phyloP scores from a whole-genome alignment of 53 echinoderm and acorn worm genomes.

The Paracentrotus lividus region DNA sequence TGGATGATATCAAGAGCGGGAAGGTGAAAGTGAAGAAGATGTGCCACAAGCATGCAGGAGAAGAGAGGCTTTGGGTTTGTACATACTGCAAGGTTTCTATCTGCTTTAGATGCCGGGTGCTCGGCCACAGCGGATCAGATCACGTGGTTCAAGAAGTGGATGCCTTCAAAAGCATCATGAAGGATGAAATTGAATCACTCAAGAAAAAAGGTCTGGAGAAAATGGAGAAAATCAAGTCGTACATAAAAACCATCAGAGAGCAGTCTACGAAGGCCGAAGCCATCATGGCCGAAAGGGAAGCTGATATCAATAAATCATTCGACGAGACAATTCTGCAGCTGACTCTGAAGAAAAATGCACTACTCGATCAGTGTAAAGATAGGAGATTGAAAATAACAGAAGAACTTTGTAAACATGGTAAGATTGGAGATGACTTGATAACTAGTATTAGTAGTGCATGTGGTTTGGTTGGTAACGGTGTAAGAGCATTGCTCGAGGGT shows the following conservation, averaged over 20 bases:
- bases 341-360: not conserved
- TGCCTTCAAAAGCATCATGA: not conserved
- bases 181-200: not conserved
- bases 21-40: too few species aligned
- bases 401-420: not conserved
- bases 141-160: constrained; percentile 2
- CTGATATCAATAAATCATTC: not conserved
- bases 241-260: not conserved
- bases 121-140: not conserved
- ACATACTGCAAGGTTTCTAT: too few species aligned
- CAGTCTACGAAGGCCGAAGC: not conserved
- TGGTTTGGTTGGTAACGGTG: not conserved
- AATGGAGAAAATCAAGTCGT: not conserved
- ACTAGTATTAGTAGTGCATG: not conserved
- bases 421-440: constrained; percentile 6
- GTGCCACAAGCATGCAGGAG: too few species aligned
- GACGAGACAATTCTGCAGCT: not conserved
- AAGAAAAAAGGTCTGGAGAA: not conserved
- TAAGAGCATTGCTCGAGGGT: not conserved
- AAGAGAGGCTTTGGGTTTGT: too few species aligned
- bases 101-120: too few species aligned
- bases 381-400: not conserved
- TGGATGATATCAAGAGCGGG: constrained; percentile 52
- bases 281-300: not conserved
- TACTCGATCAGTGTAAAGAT: not conserved